A percentile compares a stretch with the other conserved stretches of the same genome.
phyloP scores from a whole-genome alignment of 2,888 invertebrate genomes.

The Epirrhoe tristata region DNA sequence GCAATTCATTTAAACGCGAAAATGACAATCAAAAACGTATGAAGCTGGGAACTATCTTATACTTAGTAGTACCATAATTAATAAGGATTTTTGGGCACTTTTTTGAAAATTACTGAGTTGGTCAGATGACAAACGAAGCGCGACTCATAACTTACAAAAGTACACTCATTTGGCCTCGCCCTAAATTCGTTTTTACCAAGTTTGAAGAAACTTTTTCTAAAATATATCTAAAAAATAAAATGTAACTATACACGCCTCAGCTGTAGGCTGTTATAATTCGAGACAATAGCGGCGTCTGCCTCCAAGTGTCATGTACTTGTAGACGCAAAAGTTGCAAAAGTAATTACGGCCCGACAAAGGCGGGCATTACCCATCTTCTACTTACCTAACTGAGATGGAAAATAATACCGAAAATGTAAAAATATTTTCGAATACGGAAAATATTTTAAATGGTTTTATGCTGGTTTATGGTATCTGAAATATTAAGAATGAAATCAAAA shows the following conservation, averaged over 20 bases:
- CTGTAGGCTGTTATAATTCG: conserved; percentile 20
- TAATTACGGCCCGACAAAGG: conserved; percentile 43
- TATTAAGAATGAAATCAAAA: no score
- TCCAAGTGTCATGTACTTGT: conserved; percentile 31
- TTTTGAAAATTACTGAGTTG: not conserved
- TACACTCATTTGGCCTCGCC: no score
- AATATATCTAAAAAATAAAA: not conserved
- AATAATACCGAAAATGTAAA: not conserved
- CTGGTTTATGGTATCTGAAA: not conserved
- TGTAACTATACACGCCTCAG: not conserved
- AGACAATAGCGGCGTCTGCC: conserved; percentile 29
- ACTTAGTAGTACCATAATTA: no score
- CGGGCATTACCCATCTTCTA: conserved; percentile 12
- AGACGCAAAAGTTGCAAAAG: conserved; percentile 44
- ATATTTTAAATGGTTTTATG: not conserved
- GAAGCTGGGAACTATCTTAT: no score
- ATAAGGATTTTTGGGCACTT: not conserved
- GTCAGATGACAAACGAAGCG: no score
- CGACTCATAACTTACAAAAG: no score
- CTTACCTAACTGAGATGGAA: not conserved
- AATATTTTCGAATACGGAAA: not conserved
- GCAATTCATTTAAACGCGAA: not conserved
- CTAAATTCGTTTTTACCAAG: not conserved
- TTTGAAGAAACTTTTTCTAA: not conserved
- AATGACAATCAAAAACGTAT: no score